Conservation (phyloP, 2,113 vertebrate genomes). For the Gambusia affinis region DNA sequence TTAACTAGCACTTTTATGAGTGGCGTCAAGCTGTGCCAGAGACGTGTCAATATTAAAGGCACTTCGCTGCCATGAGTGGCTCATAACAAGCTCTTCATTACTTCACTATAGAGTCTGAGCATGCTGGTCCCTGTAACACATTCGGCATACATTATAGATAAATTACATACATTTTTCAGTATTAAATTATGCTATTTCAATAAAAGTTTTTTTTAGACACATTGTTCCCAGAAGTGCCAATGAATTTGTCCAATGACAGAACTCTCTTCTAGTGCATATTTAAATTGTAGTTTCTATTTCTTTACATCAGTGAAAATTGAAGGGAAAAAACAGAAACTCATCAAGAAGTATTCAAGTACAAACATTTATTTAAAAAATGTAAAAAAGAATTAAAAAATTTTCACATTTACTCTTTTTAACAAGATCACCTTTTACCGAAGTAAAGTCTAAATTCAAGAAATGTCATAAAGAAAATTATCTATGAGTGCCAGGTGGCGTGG, state of each 20-base stretch:
- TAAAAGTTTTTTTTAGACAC: neutral
- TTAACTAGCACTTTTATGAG: conserved; percentile 17
- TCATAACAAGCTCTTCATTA: conserved; percentile 39
- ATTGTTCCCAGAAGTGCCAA: neutral
- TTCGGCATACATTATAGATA: neutral
- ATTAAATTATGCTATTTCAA: neutral
- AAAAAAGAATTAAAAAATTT: too few relatives aligned
- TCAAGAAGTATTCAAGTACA: neutral
- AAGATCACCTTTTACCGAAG: neutral
- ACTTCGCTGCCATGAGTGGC: conserved; percentile 18
- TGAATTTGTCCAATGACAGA: neutral
- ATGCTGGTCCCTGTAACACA: neutral
- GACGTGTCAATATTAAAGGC: conserved; percentile 27
- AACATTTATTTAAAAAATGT: neutral
- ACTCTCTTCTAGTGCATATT: neutral
- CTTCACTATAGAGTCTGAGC: conserved; percentile 1
- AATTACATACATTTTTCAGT: too few relatives aligned
- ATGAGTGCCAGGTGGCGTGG: neutral
- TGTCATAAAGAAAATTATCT: neutral
- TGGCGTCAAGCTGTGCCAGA: conserved; percentile 13
- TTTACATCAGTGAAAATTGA: neutral
- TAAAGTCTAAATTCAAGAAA: neutral
- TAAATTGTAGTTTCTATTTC: neutral
- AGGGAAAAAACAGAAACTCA: neutral
- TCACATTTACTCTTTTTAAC: neutral